Evolutionary conservation across 1,140 invertebrate genomes (phyloP).

Genomic region (Ganaspis sp.): DNA sequence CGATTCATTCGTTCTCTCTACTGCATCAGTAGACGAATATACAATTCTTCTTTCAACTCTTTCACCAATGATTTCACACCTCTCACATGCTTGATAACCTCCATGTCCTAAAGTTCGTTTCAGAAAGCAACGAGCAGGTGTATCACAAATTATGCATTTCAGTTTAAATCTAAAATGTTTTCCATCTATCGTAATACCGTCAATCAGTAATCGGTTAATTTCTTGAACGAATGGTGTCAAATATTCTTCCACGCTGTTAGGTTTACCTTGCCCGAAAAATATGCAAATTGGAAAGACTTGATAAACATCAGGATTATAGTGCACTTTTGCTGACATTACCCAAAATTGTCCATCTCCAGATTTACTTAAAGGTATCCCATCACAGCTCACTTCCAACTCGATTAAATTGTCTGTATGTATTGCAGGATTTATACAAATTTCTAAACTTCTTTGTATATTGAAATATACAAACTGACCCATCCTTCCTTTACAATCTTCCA

Average conservation of each 20-base stretch:
- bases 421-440: conserved; percentile 34
- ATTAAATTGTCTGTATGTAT: conserved; percentile 38
- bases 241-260: conserved; percentile 33
- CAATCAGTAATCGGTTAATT: conserved; percentile 35
- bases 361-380: conserved; percentile 36
- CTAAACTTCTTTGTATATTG: conserved; percentile 30
- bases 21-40: conserved; percentile 26
- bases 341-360: conserved; percentile 30
- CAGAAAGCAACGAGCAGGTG: conserved; percentile 47
- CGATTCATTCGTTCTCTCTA: conserved; percentile 40
- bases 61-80: conserved; percentile 38
- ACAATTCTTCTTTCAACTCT: conserved; percentile 26
- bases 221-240: too few species aligned
- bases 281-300: conserved; percentile 42
- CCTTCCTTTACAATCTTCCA: conserved; percentile 34
- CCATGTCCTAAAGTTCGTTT: conserved; percentile 42
- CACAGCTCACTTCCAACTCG: conserved; percentile 38
- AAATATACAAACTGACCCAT: conserved; percentile 39
- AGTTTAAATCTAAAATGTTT: conserved; percentile 32
- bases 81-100: conserved; percentile 38
- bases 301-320: conserved; percentile 25
- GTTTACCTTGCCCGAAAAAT: conserved; percentile 44
- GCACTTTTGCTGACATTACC: conserved; percentile 38
- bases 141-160: conserved; percentile 38
- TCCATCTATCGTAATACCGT: conserved; percentile 29